Evolutionary conservation across 1,140 invertebrate genomes (phyloP).

Genomic region (Chrysoperla carnea): DNA sequence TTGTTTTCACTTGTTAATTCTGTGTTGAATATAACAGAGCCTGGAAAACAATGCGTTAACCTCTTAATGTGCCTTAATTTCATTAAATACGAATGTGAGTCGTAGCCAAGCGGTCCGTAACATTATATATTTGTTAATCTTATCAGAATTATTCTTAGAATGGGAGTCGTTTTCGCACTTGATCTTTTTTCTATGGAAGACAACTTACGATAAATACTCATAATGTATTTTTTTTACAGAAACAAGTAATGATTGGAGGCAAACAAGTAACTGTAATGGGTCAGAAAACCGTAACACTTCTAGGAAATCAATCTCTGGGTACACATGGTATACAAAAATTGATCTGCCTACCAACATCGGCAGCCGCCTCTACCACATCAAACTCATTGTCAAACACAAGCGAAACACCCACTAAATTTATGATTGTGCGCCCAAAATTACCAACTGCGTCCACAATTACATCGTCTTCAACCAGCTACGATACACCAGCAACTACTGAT

Average conservation of each 20-base stretch:
- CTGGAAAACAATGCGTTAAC: too few species aligned
- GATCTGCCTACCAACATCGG: slow-evolving; percentile 14
- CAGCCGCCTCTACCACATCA: slow-evolving; percentile 24
- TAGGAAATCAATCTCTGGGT: slow-evolving; percentile 8
- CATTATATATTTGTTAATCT: too few species aligned
- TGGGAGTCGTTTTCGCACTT: too few species aligned
- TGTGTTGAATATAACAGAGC: too few species aligned
- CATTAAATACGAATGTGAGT: too few species aligned
- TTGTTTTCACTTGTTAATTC: too few species aligned
- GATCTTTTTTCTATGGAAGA: too few species aligned
- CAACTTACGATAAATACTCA: neutral
- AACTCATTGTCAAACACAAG: slow-evolving; percentile 1
- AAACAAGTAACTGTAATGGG: slow-evolving; percentile 47
- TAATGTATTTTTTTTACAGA: slow-evolving; percentile 19
- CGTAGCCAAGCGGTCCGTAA: too few species aligned
- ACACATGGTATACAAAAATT: slow-evolving; percentile 6
- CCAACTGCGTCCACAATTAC: neutral
- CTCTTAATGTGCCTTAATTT: too few species aligned
- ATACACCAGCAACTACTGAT: slow-evolving; percentile 42
- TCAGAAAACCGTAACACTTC: slow-evolving; percentile 31
- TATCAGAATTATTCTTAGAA: too few species aligned
- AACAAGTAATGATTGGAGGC: slow-evolving; percentile 43
- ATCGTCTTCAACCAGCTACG: slow-evolving; percentile 28
- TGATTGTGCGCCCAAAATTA: slow-evolving; percentile 10
- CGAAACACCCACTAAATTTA: neutral